Evolutionary conservation across 2,113 vertebrate species (phyloP).

Genomic region (Marcusenius ussheri): DNA sequence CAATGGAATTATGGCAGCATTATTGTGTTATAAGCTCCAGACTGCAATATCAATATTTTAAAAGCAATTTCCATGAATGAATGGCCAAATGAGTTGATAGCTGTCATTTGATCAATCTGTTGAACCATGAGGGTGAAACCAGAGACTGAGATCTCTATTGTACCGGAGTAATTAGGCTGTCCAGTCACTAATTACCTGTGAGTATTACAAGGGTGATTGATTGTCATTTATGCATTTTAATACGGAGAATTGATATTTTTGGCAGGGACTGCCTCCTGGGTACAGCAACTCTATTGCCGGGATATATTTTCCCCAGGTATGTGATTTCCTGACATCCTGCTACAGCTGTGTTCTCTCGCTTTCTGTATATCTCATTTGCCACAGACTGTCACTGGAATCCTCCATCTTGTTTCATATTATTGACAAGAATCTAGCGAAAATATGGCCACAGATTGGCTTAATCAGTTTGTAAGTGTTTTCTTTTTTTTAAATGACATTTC

Average conservation of each 20-base stretch:
- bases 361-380: background rate
- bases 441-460: background rate
- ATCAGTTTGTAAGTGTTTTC: background rate
- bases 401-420: background rate
- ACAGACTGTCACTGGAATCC: background rate
- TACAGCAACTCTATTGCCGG: background rate
- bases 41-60: conserved; percentile 13
- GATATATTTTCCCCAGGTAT: conserved; percentile 53
- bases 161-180: conserved; percentile 77
- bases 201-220: conserved; percentile 74
- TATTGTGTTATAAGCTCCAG: background rate
- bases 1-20: background rate
- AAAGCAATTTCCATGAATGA: conserved; percentile 28
- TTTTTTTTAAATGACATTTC: background rate
- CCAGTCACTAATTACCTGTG: conserved; percentile 74
- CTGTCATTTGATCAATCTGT: conserved; percentile 70
- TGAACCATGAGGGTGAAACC: conserved; percentile 71
- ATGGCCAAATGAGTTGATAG: conserved; percentile 60
- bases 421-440: background rate
- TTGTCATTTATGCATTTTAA: conserved; percentile 74
- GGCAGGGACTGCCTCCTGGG: conserved; percentile 1
- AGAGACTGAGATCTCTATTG: conserved; percentile 66
- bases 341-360: background rate
- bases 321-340: background rate
- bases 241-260: conserved; percentile 54